Conservation (phyloP, 2,888 invertebrate genomes). For the Rhingia campestris region DNA sequence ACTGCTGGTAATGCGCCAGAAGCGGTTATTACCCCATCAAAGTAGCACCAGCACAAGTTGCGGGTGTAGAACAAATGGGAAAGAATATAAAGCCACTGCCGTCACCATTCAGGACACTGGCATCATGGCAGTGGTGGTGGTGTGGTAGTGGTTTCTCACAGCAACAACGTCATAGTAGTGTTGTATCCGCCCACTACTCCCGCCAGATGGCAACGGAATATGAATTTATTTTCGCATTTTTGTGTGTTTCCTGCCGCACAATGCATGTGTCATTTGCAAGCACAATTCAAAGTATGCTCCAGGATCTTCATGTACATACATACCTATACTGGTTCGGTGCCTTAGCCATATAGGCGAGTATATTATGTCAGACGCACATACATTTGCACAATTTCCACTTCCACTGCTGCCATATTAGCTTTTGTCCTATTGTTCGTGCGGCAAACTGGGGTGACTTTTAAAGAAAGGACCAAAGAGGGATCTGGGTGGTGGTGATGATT, state of each 20-base stretch:
- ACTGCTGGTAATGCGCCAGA: constrained; percentile 70
- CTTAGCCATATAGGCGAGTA: not conserved
- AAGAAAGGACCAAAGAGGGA: constrained; percentile 48
- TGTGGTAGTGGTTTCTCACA: constrained; percentile 46
- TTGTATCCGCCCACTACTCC: constrained; percentile 6
- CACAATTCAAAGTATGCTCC: constrained; percentile 63
- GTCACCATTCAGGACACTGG: constrained; percentile 42
- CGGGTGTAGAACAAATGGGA: constrained; percentile 41
- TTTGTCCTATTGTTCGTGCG: constrained; percentile 68
- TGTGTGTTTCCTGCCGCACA: constrained; percentile 72
- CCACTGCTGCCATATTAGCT: constrained; percentile 63
- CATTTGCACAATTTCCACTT: not conserved
- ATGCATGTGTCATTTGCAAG: constrained; percentile 74
- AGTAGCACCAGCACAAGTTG: constrained; percentile 51
- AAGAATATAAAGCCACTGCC: constrained; percentile 66
- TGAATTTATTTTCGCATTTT: constrained; percentile 74
- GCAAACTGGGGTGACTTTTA: constrained; percentile 56
- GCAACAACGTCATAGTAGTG: constrained; percentile 19
- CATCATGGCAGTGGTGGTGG: constrained; percentile 25
- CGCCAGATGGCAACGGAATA: constrained; percentile 65
- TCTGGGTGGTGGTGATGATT: constrained; percentile 2
- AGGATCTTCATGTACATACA: constrained; percentile 39
- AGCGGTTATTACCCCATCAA: constrained; percentile 73
- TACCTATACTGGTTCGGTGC: not conserved
- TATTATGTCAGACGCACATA: constrained; percentile 9